Evolutionary conservation across 2,113 vertebrate genomes (phyloP).

Genomic region (Notothenia rossii): DNA sequence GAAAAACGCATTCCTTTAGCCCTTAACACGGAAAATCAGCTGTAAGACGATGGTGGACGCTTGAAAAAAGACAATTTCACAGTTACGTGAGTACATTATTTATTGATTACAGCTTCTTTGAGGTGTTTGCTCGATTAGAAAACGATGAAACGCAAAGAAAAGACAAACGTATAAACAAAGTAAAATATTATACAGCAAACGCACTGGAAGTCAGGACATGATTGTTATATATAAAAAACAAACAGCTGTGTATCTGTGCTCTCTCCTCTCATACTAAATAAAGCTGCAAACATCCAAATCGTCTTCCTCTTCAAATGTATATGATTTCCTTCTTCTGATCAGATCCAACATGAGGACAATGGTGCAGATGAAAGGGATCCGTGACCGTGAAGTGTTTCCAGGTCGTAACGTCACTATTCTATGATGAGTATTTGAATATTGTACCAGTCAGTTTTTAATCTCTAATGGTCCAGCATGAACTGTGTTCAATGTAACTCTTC

Average conservation of each 20-base stretch:
- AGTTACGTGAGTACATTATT: not conserved
- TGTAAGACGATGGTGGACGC: no score
- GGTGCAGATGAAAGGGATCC: not conserved
- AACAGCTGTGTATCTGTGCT: not conserved
- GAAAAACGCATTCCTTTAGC: no score
- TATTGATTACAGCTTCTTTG: conserved; percentile 17
- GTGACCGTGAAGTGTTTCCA: not conserved
- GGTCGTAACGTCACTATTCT: no score
- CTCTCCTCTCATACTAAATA: not conserved
- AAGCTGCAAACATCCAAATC: not conserved
- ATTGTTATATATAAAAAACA: not conserved
- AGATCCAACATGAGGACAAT: no score
- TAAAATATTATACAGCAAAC: not conserved
- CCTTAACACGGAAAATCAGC: no score
- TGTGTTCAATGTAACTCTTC: not conserved
- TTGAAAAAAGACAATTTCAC: no score
- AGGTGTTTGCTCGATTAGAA: not conserved
- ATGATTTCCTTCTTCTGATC: not conserved
- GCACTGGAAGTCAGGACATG: not conserved
- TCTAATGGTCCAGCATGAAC: no score
- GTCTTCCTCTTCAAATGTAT: not conserved
- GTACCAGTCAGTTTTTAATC: not conserved
- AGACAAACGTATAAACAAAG: not conserved
- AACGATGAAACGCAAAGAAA: not conserved
- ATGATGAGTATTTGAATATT: no score